Evolutionary conservation across 2,797 vertebrate genomes (phyloP), one percentile per base, ranked within the genome.

Genomic region (Melanotaenia boesemani): DNA sequence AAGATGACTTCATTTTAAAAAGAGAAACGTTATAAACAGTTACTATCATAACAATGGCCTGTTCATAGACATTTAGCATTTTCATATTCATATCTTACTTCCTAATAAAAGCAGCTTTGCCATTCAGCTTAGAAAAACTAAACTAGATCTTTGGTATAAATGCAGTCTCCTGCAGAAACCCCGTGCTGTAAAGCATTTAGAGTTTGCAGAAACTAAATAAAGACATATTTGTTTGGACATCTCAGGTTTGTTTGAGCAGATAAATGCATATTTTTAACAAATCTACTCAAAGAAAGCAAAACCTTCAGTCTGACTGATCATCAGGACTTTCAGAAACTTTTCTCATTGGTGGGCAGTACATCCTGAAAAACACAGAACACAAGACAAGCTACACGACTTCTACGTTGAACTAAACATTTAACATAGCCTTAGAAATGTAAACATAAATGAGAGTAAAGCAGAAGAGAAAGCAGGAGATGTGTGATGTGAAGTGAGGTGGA

Each of bases 381-480:
- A 63, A 11, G 55, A 69, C 56, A 34, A 10, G 15, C 71, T 79
- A 70, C 34, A 60, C 65, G 24, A 28, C 59, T 10, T 13, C 32
- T 1, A 48, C 39, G 26, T 30, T 32, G 7, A 36, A 41, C 20
- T 50, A 36, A 69, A 39, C 16, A 16, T 66, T 54, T 70, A 64
- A 54, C 63, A 16, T 6, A 1, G 34, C 22, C 12, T 12, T 50
- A 79, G 44, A 72, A 81, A 84, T 84, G 89, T 90, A 89, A 90
- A 90, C 84, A 85, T 83, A 54, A 1, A n/a, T n/a, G 55, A 63
- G 22, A 18, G 62, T 20, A 32, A 62, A 61, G 41, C 56, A 65
- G 22, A 60, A 61, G n/a, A 59, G 22, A 59, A 66, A 41, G 34
- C 34, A 41, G 26, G 30, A 26, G 20, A 67, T 61, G 55, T 18